phyloP scores from a whole-genome alignment of 2,888 invertebrate genomes.

The Litoditis marina region DNA sequence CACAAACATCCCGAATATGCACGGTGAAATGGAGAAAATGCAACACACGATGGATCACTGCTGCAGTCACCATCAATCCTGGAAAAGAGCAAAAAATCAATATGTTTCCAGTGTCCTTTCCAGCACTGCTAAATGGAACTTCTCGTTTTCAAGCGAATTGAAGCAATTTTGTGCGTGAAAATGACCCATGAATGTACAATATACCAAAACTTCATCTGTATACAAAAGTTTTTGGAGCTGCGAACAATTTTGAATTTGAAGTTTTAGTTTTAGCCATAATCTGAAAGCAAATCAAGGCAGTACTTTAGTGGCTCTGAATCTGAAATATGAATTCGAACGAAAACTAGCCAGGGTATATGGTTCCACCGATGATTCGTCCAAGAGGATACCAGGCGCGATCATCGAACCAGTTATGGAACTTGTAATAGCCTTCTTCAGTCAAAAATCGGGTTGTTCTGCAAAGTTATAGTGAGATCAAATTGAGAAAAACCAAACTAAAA shows the following conservation, averaged over 20 bases:
- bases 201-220: no score
- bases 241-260: no score
- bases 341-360: slow-evolving; percentile 87
- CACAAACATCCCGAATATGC: slow-evolving; percentile 83
- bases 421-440: slow-evolving; percentile 98
- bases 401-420: slow-evolving; percentile 99
- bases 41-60: slow-evolving; percentile 87
- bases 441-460: slow-evolving; percentile 97
- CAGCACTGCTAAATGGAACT: no score
- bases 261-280: no score
- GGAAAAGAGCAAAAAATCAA: slow-evolving; percentile 77
- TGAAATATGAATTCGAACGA: no score
- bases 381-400: slow-evolving; percentile 99
- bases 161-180: no score
- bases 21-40: slow-evolving; percentile 90
- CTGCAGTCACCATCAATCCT: slow-evolving; percentile 97
- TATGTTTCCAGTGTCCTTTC: no score
- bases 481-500: background rate
- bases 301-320: no score
- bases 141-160: no score
- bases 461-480: slow-evolving; percentile 72
- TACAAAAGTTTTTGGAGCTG: no score
- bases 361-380: slow-evolving; percentile 96
- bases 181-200: no score
- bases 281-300: no score